phyloP scores from a whole-genome alignment of 2,888 invertebrate genomes.

The Sepioteuthis lessoniana region DNA sequence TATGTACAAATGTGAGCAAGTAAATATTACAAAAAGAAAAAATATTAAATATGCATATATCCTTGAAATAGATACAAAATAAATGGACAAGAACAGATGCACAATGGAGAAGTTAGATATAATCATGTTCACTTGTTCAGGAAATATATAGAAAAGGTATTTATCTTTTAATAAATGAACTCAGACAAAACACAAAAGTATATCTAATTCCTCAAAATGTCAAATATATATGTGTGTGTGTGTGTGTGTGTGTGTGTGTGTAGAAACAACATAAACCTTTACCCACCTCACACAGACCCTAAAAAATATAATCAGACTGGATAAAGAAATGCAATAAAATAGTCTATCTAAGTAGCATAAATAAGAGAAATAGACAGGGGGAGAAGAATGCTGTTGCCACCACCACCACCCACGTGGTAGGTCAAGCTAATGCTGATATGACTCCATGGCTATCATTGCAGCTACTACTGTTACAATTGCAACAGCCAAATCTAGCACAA shows the following conservation, averaged over 20 bases:
- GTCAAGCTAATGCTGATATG: slow-evolving; percentile 10
- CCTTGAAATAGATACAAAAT: not conserved
- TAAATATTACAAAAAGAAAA: not conserved
- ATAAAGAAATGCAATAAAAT: not conserved
- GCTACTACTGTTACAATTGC: not conserved
- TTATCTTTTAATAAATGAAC: not conserved
- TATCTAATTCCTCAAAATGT: not conserved
- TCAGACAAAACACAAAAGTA: not conserved
- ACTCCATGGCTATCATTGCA: not conserved
- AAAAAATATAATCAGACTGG: not conserved
- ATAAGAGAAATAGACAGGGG: not conserved
- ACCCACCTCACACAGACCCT: not conserved
- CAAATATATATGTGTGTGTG: not conserved
- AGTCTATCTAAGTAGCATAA: not conserved
- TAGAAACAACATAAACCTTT: not conserved
- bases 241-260: too few species aligned
- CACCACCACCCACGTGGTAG: not conserved
- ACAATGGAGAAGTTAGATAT: not conserved
- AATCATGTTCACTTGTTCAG: not conserved
- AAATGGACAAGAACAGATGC: not conserved
- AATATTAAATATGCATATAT: not conserved
- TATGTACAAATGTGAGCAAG: too few species aligned
- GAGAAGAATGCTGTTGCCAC: not conserved
- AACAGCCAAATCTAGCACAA: not conserved
- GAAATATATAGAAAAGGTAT: not conserved